Base-by-base conservation (phyloP, 1,140 invertebrate genomes). In the Orchestia grillus region DNA sequence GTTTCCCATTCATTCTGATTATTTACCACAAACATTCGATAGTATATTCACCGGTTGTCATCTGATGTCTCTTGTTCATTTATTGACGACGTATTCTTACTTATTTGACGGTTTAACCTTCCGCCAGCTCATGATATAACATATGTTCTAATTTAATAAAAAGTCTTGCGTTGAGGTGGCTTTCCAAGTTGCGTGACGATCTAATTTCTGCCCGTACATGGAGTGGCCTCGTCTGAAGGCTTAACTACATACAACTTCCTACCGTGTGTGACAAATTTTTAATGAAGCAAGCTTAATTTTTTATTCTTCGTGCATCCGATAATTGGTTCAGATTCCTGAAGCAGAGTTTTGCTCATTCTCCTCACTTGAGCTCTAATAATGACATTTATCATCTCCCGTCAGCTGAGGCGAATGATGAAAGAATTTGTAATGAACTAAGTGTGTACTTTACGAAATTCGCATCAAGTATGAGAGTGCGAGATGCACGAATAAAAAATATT, bases 241-340 rank as follows among this genome's bases (percentile, higher is more conserved):
- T 36, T 77, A 77, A 77, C 88, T 42, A 90, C 41, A 36, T 90
- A 42, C 41, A 90, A 90, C 88, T 90, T 90, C 40, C 36, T 42
- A 40, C 92, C 4, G 92, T 1, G 92, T 94, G 92, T 94, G 92
- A 45, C 92, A 44, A 94, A 94, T 94, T 44, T 94, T 47, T 94
- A 94, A 94, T 94, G 92, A 40, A 94, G 92, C 92, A 94, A 44
- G 92, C 44, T 94, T 94, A 94, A 94, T 94, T 94, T 94, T 94
- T 94, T 45, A 94, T 94, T 47, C 44, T 94, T 44, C 41, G 41
- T 94, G 92, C 92, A 94, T 94, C 44, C 92, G 44, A 47, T 94
- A 94, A 94, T 94, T 94, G 44, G 44, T 94, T 94, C 92, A 15
- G 44, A 44, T 91, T 40, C 92, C 92, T 94, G 6, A 42, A 11